phyloP scores from a whole-genome alignment of 2,797 vertebrate species.

The Xiphophorus birchmanni region DNA sequence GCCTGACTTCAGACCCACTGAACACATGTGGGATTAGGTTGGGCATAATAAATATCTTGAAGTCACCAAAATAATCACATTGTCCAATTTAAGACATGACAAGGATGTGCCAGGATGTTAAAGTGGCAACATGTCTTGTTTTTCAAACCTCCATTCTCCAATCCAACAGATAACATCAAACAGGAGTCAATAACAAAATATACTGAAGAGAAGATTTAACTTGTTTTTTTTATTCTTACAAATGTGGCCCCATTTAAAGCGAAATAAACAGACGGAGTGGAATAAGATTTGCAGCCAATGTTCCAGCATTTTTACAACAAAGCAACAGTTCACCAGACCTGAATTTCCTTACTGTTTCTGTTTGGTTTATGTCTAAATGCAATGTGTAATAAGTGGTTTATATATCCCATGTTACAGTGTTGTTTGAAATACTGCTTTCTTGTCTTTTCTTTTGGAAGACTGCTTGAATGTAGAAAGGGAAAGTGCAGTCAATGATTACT shows the following conservation, averaged over 20 bases:
- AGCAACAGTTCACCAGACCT: not conserved
- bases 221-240: not conserved
- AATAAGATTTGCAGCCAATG: not conserved
- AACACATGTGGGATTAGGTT: not conserved
- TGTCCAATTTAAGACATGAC: not conserved
- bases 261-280: not conserved
- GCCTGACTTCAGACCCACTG: not conserved
- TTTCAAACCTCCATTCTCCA: not conserved
- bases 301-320: not conserved
- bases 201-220: not conserved
- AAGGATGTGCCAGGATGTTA: not conserved
- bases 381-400: constrained; percentile 22
- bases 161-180: not conserved
- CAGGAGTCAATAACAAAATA: not conserved
- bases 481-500: constrained; percentile 44
- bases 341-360: not conserved
- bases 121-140: not conserved
- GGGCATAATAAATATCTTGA: not conserved
- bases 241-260: not conserved
- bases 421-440: constrained; percentile 35
- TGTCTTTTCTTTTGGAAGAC: constrained; percentile 72
- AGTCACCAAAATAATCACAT: not conserved
- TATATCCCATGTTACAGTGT: constrained; percentile 39
- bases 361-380: not conserved
- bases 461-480: constrained; percentile 82